Evolutionary conservation across 2,888 invertebrate genomes (phyloP), one percentile per base, ranked within the genome.

Genomic region (Diaperis boleti): DNA sequence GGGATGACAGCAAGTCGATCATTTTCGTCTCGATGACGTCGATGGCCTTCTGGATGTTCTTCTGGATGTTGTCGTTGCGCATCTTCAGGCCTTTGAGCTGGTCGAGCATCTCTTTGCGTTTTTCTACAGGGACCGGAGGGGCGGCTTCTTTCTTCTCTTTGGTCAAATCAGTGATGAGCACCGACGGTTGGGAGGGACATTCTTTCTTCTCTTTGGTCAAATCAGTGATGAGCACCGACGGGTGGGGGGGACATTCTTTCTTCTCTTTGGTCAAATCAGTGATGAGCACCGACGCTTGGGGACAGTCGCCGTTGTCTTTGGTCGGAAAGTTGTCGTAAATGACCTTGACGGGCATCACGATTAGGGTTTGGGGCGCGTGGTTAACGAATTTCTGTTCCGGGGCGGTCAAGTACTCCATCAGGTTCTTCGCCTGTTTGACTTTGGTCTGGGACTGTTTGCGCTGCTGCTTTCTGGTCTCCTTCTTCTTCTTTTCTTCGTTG

Each of bases 1-100:
- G 60, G 17, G 55, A 61, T 33, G 72, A 71, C 18, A 75, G 31
- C 4, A 74, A 63, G 47, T 75, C 73, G 14, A 76, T 68, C 74
- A 78, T 76, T 66, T 74, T 74, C 14, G 67, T 62, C 59, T 78
- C 78, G 13, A 77, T 76, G 1, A 75, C 73, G 22, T 69, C 65
- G 10, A 78, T 74, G 6, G 76, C 74, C 44, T 75, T 75, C 47
- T 75, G 72, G 39, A 77, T 75, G 62, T 76, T 76, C 14, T 50
- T 68, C 63, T 74, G 73, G 22, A 77, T 70, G 50, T 63, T 64
- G 15, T 69, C 66, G 62, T 76, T 74, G 13, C 59, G 59, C 11
- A 11, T 13, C 42, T 73, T 74, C 31, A 73, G 33, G 1, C 62
- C 66, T 37, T 56, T 61, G 7, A 73, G 50, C 14, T 73, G 69